Conservation (phyloP, 2,888 invertebrate genomes). For the Hemithea aestivaria region DNA sequence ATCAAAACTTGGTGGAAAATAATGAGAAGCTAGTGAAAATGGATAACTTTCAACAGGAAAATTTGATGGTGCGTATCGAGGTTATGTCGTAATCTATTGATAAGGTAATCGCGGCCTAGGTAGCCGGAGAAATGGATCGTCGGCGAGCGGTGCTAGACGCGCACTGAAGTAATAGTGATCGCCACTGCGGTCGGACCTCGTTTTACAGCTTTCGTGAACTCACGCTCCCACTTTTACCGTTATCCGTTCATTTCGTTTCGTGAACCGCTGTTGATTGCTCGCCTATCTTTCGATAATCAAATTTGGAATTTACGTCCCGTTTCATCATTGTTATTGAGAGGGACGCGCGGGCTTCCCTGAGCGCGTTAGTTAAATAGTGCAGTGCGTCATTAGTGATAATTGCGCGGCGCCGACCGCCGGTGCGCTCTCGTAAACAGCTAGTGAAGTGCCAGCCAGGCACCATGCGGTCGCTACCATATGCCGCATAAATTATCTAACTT, state of each 20-base stretch:
- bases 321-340: slow-evolving; percentile 31
- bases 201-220: slow-evolving; percentile 70
- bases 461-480: slow-evolving; percentile 75
- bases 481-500: slow-evolving; percentile 39
- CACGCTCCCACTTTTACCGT: slow-evolving; percentile 74
- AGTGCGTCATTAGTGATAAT: slow-evolving; percentile 32
- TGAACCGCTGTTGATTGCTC: slow-evolving; percentile 60
- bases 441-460: slow-evolving; percentile 70
- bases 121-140: slow-evolving; percentile 39
- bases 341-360: slow-evolving; percentile 42
- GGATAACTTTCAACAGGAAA: slow-evolving; percentile 61
- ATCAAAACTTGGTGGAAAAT: slow-evolving; percentile 45
- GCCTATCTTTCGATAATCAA: slow-evolving; percentile 28
- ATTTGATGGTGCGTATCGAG: slow-evolving; percentile 58
- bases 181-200: slow-evolving; percentile 54
- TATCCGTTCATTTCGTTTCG: slow-evolving; percentile 72
- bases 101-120: slow-evolving; percentile 45
- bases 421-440: slow-evolving; percentile 57
- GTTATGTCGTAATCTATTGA: slow-evolving; percentile 35
- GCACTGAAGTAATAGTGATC: slow-evolving; percentile 59
- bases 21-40: slow-evolving; percentile 53
- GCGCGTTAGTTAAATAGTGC: slow-evolving; percentile 35
- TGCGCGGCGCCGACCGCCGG: slow-evolving; percentile 36
- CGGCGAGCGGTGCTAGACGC: slow-evolving; percentile 50
- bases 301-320: slow-evolving; percentile 40